Conservation (phyloP, 1,140 invertebrate species). For the Pteromalus puparum region DNA sequence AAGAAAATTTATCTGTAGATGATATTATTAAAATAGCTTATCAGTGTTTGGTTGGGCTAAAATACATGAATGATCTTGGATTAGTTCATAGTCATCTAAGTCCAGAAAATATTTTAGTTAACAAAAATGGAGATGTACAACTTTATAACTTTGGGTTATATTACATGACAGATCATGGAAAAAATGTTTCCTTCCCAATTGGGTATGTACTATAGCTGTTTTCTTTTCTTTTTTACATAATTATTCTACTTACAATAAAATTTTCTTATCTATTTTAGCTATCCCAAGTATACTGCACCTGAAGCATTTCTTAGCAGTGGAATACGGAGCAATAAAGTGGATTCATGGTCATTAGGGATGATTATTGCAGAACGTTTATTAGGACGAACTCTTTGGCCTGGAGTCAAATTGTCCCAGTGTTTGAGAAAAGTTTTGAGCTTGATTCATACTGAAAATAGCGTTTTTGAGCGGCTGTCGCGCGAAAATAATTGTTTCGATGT, state of each 20-base stretch:
- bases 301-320: slow-evolving; percentile 84
- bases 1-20: slow-evolving; percentile 69
- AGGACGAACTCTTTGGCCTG: slow-evolving; percentile 80
- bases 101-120: slow-evolving; percentile 89
- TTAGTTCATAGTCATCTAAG: slow-evolving; percentile 89
- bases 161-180: slow-evolving; percentile 91
- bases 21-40: slow-evolving; percentile 79
- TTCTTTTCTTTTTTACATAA: slow-evolving; percentile 18
- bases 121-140: slow-evolving; percentile 84
- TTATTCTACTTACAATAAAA: slow-evolving; percentile 45
- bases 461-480: slow-evolving; percentile 85
- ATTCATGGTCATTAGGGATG: slow-evolving; percentile 94
- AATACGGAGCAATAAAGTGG: slow-evolving; percentile 82
- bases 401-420: slow-evolving; percentile 83
- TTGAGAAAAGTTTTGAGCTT: slow-evolving; percentile 85
- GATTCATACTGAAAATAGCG: slow-evolving; percentile 77
- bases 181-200: slow-evolving; percentile 93
- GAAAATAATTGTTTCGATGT: slow-evolving; percentile 83
- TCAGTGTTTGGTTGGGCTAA: slow-evolving; percentile 85
- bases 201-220: slow-evolving; percentile 76
- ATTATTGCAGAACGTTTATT: slow-evolving; percentile 88
- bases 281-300: slow-evolving; percentile 89
- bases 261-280: slow-evolving; percentile 70
- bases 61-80: slow-evolving; percentile 83
- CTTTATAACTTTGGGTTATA: slow-evolving; percentile 95